Evolutionary conservation across 2,113 vertebrate genomes (phyloP).

Genomic region (Anser brachyrhynchus): DNA sequence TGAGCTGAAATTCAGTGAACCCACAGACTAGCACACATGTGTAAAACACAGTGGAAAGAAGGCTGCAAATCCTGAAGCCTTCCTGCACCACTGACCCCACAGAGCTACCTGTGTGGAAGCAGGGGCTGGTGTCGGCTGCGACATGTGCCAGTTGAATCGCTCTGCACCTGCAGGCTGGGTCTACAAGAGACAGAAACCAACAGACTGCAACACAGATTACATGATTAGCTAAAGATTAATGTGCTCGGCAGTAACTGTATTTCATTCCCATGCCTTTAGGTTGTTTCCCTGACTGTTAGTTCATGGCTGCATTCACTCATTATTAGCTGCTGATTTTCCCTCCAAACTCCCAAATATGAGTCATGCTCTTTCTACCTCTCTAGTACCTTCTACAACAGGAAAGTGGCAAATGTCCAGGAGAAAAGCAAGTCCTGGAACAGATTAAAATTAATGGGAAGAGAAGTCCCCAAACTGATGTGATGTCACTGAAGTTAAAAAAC

Average conservation of each 20-base stretch:
- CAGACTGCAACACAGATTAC: not conserved
- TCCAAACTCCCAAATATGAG: not conserved
- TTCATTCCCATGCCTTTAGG: not conserved
- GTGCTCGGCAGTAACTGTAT: not conserved
- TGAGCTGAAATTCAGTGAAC: not conserved
- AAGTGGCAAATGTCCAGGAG: not conserved
- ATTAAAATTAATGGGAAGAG: not conserved
- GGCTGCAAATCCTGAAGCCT: not conserved
- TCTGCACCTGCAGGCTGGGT: not conserved
- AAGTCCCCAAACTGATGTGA: not conserved
- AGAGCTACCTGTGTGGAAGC: not conserved
- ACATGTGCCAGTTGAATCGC: rapidly evolving
- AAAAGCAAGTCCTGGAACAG: not conserved
- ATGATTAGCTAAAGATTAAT: not conserved
- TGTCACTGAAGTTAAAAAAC: not conserved
- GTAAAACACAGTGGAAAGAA: not conserved
- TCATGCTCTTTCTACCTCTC: not conserved
- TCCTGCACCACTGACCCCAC: not conserved
- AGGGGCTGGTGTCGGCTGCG: not conserved
- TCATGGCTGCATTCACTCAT: not conserved
- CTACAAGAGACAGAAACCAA: not conserved
- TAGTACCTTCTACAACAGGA: not conserved
- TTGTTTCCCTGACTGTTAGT: not conserved
- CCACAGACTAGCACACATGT: rapidly evolving
- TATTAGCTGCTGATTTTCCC: not conserved